Evolutionary conservation across 2,113 vertebrate genomes (phyloP).

Genomic region (Labeo rohita): DNA sequence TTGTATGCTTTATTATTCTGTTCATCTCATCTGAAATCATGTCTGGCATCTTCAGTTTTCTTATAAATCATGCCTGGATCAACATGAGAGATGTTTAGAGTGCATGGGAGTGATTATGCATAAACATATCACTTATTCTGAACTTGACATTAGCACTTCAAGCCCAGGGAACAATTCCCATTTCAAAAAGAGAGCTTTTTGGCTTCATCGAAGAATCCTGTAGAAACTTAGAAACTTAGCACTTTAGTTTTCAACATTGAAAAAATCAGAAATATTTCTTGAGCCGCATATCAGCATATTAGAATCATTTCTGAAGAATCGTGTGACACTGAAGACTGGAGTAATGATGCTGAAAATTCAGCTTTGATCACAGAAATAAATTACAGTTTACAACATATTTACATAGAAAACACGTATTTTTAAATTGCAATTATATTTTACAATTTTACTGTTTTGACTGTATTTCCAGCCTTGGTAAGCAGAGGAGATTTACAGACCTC

Average conservation of each 20-base stretch:
- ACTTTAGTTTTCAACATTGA: neutral
- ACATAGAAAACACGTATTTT: too few relatives aligned
- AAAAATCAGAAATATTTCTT: neutral
- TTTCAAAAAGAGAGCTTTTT: neutral
- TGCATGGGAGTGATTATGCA: neutral
- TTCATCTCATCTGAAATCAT: neutral
- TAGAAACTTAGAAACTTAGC: neutral
- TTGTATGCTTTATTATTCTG: neutral
- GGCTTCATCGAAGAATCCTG: neutral
- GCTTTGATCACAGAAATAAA: too few relatives aligned
- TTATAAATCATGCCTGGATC: conserved; percentile 12
- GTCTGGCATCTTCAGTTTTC: neutral
- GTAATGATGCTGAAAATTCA: too few relatives aligned
- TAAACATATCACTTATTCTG: neutral
- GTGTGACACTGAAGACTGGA: too few relatives aligned
- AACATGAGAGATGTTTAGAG: neutral
- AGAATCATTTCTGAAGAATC: too few relatives aligned
- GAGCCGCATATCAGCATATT: too few relatives aligned
- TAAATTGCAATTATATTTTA: neutral
- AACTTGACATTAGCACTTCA: conserved; percentile 7
- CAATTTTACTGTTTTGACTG: too few relatives aligned
- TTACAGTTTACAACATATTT: too few relatives aligned
- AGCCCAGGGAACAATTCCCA: neutral
- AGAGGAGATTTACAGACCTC: too few relatives aligned
- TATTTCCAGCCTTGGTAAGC: too few relatives aligned